These are phyloP conservation scores for Hexactinellida sp. DNA, from an alignment of 37 sponge, comb jelly and placozoan genomes.

Conservation along the genomic window DNA sequence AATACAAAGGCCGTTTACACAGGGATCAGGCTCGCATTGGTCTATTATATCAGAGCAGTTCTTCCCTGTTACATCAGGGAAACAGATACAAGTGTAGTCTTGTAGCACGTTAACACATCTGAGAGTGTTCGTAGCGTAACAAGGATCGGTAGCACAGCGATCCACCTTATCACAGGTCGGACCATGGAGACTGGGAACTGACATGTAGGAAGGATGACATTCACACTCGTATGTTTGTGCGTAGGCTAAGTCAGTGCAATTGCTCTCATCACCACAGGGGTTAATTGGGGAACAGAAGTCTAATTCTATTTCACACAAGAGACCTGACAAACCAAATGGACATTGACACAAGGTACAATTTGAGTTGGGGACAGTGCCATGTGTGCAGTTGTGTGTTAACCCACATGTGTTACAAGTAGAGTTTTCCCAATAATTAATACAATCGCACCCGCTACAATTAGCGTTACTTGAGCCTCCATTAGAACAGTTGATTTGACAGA, in stretches of 20 bases:
- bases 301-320: neutral
- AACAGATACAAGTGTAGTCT: slow-evolving; percentile 27
- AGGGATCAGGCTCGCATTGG: slow-evolving; percentile 1
- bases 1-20: slow-evolving; percentile 13
- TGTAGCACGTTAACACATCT: neutral
- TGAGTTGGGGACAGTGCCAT: neutral
- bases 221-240: slow-evolving; percentile 20
- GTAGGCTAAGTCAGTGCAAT: slow-evolving; percentile 15
- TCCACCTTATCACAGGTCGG: slow-evolving; percentile 1
- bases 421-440: neutral
- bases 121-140: neutral
- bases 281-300: neutral
- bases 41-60: slow-evolving; percentile 22
- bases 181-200: neutral
- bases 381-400: neutral
- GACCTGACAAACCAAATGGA: neutral
- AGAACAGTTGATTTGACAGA: neutral
- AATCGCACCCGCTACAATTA: neutral
- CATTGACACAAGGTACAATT: neutral
- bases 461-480: neutral
- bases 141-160: slow-evolving; percentile 20
- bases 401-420: neutral
- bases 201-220: neutral
- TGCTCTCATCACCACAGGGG: slow-evolving; percentile 18
- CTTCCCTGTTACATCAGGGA: slow-evolving; percentile 14